Conservation (phyloP, 1,140 invertebrate species). For the Nomia melanderi region DNA sequence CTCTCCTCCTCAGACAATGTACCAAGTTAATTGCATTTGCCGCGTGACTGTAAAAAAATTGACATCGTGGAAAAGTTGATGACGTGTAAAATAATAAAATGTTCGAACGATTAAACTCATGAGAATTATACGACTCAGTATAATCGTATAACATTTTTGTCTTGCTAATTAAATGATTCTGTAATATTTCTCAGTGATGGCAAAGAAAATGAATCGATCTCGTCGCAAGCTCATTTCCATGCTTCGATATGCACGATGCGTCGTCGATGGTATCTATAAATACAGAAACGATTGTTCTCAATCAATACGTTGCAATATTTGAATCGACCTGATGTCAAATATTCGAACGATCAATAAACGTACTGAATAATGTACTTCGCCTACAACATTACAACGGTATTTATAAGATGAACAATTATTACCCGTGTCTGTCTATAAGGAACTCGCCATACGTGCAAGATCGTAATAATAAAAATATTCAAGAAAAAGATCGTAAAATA, state of each 20-base stretch:
- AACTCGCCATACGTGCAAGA: not conserved
- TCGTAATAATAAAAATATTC: not conserved
- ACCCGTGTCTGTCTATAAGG: not conserved
- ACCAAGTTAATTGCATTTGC: not conserved
- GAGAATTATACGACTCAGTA: not conserved
- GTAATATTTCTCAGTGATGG: not conserved
- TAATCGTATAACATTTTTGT: not conserved
- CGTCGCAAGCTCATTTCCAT: not conserved
- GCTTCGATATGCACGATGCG: not conserved
- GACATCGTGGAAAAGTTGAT: not conserved
- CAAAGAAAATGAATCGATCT: not conserved
- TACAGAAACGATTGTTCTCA: conserved; percentile 16
- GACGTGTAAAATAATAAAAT: not conserved
- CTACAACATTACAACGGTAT: not conserved
- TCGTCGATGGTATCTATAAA: conserved; percentile 11
- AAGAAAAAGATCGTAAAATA: not conserved
- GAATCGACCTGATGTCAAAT: not conserved
- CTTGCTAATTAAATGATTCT: not conserved
- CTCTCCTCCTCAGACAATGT: not conserved
- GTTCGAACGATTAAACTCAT: not conserved
- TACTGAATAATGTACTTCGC: not conserved
- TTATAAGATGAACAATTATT: not conserved
- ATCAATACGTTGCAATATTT: not conserved
- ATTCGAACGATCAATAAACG: not conserved
- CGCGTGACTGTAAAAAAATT: not conserved